Evolutionary conservation across 2,113 vertebrate genomes (phyloP).

Genomic region (Coptodon bakossiorum): DNA sequence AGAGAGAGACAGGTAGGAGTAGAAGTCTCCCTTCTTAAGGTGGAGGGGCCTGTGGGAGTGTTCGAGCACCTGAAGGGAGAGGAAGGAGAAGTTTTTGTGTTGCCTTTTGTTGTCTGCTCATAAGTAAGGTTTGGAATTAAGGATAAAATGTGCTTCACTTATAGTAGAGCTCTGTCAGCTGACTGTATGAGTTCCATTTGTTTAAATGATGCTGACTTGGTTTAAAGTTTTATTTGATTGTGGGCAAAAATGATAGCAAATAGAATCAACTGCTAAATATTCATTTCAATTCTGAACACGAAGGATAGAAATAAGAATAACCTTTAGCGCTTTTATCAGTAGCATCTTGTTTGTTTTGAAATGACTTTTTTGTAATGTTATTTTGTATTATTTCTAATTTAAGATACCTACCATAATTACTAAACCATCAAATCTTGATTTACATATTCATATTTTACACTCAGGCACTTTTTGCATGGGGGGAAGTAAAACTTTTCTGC

Average conservation of each 20-base stretch:
- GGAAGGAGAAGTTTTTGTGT: background rate
- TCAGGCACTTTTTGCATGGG: background rate
- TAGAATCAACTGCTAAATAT: background rate
- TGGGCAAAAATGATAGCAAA: background rate
- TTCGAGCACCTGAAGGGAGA: conserved; percentile 75
- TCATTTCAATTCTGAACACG: background rate
- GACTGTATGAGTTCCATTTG: background rate
- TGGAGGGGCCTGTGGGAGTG: conserved; percentile 89
- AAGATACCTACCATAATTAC: background rate
- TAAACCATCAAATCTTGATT: background rate
- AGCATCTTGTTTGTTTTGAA: background rate
- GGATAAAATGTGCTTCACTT: background rate
- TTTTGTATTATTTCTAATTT: background rate
- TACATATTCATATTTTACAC: background rate
- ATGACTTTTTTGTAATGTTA: background rate
- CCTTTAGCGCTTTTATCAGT: background rate
- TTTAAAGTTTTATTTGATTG: background rate
- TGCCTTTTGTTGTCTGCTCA: background rate
- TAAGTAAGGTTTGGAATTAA: background rate
- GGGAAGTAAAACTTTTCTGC: conserved; percentile 6
- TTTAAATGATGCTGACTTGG: background rate
- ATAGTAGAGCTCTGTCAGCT: background rate
- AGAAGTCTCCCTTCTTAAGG: conserved; percentile 92
- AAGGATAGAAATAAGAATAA: background rate
- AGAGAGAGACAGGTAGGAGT: conserved; percentile 95